Percentiles rank a stretch among this genome's conserved stretches.
Evolutionary conservation across 1,140 invertebrate genomes (phyloP).

Genomic region (Thaumetopoea pityocampa): DNA sequence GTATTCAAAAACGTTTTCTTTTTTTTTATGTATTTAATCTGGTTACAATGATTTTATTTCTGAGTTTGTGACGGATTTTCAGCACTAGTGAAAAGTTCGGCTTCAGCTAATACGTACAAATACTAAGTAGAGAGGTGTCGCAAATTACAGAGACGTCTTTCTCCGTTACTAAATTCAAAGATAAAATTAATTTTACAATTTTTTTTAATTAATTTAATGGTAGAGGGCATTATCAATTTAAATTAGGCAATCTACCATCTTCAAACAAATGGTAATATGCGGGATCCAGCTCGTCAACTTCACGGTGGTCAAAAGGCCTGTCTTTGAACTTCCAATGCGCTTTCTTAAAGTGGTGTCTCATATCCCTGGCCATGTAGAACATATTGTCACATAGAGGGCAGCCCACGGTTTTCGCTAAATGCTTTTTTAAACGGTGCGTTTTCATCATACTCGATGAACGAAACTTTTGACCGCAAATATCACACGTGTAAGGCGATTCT

Average conservation of each 20-base stretch:
- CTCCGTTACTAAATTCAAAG: too few relatives aligned
- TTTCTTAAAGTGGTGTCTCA: constrained; percentile 35
- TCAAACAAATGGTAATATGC: constrained; percentile 31
- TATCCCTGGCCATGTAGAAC: constrained; percentile 26
- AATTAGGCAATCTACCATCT: constrained; percentile 26
- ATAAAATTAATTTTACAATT: too few relatives aligned
- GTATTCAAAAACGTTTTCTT: too few relatives aligned
- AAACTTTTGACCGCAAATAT: constrained; percentile 34
- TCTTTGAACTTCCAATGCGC: constrained; percentile 30
- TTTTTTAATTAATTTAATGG: neutral
- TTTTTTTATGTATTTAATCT: too few relatives aligned
- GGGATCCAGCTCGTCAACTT: constrained; percentile 23
- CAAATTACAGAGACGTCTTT: too few relatives aligned
- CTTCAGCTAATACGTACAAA: too few relatives aligned
- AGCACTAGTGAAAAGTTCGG: too few relatives aligned
- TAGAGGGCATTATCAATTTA: constrained; percentile 8
- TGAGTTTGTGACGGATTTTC: too few relatives aligned
- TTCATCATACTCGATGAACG: constrained; percentile 36
- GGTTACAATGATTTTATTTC: too few relatives aligned
- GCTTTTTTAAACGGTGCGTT: constrained; percentile 31
- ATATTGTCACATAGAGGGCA: constrained; percentile 32
- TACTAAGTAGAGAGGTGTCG: too few relatives aligned
- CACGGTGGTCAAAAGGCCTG: constrained; percentile 24
- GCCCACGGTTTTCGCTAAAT: constrained; percentile 23
- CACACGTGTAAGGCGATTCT: constrained; percentile 31